Conservation (phyloP, 2,797 vertebrate species). For the Sparus aurata region DNA sequence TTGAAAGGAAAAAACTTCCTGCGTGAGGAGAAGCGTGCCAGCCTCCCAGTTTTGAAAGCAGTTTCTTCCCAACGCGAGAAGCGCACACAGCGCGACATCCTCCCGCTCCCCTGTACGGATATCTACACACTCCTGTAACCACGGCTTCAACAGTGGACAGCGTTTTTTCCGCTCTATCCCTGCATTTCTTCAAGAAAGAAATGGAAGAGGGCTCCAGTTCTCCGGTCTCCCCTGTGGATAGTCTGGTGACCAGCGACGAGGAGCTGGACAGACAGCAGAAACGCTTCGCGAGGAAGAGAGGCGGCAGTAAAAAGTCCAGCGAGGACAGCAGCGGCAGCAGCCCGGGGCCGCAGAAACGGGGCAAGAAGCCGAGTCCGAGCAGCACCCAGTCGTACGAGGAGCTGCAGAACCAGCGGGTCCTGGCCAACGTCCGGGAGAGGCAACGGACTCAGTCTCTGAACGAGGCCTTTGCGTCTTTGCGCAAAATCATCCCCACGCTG, state of each 20-base stretch:
- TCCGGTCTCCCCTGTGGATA: conserved; percentile 88
- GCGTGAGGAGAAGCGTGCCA: conserved; percentile 77
- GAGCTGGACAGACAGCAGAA: conserved; percentile 87
- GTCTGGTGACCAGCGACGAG: conserved; percentile 89
- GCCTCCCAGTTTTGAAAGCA: conserved; percentile 32
- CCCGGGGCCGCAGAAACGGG: conserved; percentile 81
- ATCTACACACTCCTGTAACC: conserved; percentile 68
- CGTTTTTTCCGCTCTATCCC: conserved; percentile 81
- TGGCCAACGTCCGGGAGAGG: conserved; percentile 88
- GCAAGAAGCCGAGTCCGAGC: conserved; percentile 85
- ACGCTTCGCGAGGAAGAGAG: conserved; percentile 84
- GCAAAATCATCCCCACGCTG: conserved; percentile 90
- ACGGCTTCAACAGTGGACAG: conserved; percentile 85
- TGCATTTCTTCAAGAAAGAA: conserved; percentile 87
- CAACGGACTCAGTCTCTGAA: conserved; percentile 90
- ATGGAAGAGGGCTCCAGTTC: conserved; percentile 89
- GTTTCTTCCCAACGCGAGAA: conserved; percentile 25
- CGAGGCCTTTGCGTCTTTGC: conserved; percentile 88
- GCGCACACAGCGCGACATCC: conserved; percentile 21
- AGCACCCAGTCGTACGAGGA: conserved; percentile 88
- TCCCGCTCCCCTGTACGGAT: conserved; percentile 72
- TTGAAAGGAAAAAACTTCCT: conserved; percentile 84
- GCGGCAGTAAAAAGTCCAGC: conserved; percentile 85
- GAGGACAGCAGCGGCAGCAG: conserved; percentile 87
- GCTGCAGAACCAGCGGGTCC: conserved; percentile 89